Percentiles rank a stretch among this genome's conserved stretches.
Conservation (phyloP, 2,113 vertebrate species). For the Rhineura floridana region DNA sequence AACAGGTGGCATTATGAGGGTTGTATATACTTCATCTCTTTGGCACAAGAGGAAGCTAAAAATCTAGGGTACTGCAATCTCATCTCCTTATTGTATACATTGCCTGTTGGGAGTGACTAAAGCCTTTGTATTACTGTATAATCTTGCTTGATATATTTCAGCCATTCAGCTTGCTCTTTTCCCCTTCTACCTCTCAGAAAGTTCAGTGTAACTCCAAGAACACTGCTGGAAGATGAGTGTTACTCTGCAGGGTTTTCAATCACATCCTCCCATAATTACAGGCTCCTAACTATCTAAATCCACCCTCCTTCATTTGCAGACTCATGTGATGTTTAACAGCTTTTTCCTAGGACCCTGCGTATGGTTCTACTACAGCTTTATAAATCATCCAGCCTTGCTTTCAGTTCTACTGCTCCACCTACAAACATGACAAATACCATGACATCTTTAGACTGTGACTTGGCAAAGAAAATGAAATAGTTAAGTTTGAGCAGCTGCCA, state of each 20-base stretch:
- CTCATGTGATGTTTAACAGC: not conserved
- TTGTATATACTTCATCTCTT: not conserved
- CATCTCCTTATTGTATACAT: not conserved
- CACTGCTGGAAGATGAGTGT: too few relatives aligned
- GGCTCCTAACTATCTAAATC: not conserved
- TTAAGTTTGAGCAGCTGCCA: slow-evolving; percentile 59
- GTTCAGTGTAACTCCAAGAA: not conserved
- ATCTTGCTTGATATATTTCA: not conserved
- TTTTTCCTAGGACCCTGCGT: not conserved
- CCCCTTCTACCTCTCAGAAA: not conserved
- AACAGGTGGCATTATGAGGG: too few relatives aligned
- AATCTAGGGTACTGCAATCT: not conserved
- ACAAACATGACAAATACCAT: slow-evolving; percentile 22
- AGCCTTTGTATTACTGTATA: not conserved
- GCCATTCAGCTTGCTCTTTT: not conserved
- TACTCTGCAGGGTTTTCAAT: not conserved
- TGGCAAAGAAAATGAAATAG: slow-evolving; percentile 48
- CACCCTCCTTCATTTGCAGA: not conserved
- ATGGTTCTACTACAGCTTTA: not conserved
- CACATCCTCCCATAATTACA: not conserved
- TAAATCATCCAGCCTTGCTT: accelerated
- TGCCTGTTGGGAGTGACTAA: not conserved
- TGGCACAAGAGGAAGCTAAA: not conserved
- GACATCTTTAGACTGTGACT: not conserved
- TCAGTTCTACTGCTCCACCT: slow-evolving; percentile 14